Base-by-base conservation (phyloP, 2,797 vertebrate genomes). In the Sebastes paucispinis region DNA sequence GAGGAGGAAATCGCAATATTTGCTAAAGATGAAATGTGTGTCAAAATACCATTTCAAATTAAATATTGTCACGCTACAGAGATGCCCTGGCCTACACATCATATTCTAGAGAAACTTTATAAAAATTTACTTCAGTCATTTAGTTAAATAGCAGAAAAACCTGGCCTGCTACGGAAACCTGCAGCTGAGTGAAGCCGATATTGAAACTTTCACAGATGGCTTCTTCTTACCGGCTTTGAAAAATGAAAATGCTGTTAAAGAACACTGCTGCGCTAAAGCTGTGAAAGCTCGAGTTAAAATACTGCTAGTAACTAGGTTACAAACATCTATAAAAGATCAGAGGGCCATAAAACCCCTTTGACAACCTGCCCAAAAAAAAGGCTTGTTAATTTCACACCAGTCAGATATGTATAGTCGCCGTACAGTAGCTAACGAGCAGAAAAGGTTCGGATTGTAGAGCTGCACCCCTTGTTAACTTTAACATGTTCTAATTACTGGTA, bases 321-420 rank as follows among this genome's bases (percentile, higher is more conserved):
- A 58, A 85, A 36, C 57, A 67, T 43, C 24, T 66, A 11, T 47
- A 39, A 73, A 67, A 86, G 75, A 86, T 82, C 78, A 81, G 58
- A 2, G 62, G 16, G 32, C 67, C 20, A 7, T 80, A 66, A 78
- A 77, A 60, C 13, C 11, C 7, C 43, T 25, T 72, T 69, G 76
- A 83, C 84, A 84, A 68, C 50, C 66, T 63, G 36, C 76, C 80
- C 62, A 83, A 50, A 47, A 74, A 64, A 65, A 62, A 62, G 6
- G 60, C 68, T 64, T 71, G 62, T 77, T 85, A 79, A 90, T 87
- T 87, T 75, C 83, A 85, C 73, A 73, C 62, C 79, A 79, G 79
- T 74, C 81, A 76, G 55, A 80, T 32, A 34, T 32, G 25, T 14
- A 29, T 27, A 58, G 25, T 47, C 8, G 6, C 11, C 3, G 3